These are phyloP conservation scores for Amaurobius ferox DNA, from an alignment of 2,888 invertebrate genomes.

Conservation along the genomic window DNA sequence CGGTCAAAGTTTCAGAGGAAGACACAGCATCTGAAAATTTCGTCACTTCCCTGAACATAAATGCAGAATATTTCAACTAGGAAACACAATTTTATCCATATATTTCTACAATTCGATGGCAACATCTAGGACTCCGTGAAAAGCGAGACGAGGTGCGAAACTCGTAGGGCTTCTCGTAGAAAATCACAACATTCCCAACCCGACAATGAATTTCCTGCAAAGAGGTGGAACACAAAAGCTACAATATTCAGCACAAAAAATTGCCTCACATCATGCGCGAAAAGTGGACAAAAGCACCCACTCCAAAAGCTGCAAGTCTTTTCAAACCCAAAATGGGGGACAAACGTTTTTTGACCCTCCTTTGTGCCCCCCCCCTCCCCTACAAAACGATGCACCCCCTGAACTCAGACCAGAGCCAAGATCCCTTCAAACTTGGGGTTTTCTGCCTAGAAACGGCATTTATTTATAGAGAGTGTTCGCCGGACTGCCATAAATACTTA, in stretches of 20 bases:
- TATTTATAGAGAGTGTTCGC: conserved; percentile 58
- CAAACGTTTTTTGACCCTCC: not conserved
- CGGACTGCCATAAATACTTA: conserved; percentile 47
- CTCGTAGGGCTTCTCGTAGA: not conserved
- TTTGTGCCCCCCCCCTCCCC: not conserved
- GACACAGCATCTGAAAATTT: too few relatives aligned
- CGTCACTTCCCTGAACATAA: too few relatives aligned
- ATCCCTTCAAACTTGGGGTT: not conserved
- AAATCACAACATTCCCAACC: conserved; percentile 38
- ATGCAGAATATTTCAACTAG: too few relatives aligned
- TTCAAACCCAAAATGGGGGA: conserved; percentile 6
- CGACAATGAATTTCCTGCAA: conserved; percentile 57
- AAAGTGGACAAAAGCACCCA: conserved; percentile 51
- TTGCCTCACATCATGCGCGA: conserved; percentile 56
- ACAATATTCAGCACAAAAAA: conserved; percentile 39
- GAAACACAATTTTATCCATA: too few relatives aligned
- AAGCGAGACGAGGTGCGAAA: too few relatives aligned
- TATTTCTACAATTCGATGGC: too few relatives aligned
- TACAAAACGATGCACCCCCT: not conserved
- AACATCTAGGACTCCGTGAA: too few relatives aligned
- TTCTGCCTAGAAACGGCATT: conserved; percentile 1
- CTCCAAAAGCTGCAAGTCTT: conserved; percentile 47
- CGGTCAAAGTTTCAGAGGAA: too few relatives aligned
- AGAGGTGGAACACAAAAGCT: conserved; percentile 19
- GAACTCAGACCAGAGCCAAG: not conserved